Evolutionary conservation across 37 sponge, comb jelly and placozoan species (phyloP).

Genomic region (Beroe ovata): DNA sequence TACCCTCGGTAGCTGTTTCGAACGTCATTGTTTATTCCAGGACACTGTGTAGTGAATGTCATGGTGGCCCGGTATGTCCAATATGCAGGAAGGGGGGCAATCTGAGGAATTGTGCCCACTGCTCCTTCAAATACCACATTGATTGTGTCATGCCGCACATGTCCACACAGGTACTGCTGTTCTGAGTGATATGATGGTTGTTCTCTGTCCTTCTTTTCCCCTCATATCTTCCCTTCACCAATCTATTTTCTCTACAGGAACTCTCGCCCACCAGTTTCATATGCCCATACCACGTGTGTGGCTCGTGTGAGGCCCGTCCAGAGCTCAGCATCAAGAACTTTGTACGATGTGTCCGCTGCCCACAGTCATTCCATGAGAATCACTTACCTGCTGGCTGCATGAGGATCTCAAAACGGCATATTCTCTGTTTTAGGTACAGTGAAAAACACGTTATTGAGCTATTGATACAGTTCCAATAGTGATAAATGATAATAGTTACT

Average conservation of each 20-base stretch:
- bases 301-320: constrained; percentile 38
- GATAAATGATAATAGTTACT: too few relatives aligned
- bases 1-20: too few relatives aligned
- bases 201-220: too few relatives aligned
- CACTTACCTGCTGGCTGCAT: constrained; percentile 56
- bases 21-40: constrained; percentile 2
- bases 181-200: neutral
- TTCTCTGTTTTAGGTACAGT: constrained; percentile 52
- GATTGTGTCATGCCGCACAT: constrained; percentile 40
- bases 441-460: too few relatives aligned
- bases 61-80: neutral
- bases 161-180: constrained; percentile 63
- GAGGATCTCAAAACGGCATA: constrained; percentile 38
- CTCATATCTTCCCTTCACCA: too few relatives aligned
- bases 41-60: constrained; percentile 14
- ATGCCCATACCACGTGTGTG: constrained; percentile 65
- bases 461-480: too few relatives aligned
- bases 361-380: constrained; percentile 53
- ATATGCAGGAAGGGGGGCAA: constrained; percentile 32
- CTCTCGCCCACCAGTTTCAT: constrained; percentile 27
- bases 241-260: neutral
- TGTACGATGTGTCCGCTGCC: constrained; percentile 64
- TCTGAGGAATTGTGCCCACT: constrained; percentile 16
- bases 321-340: constrained; percentile 50
- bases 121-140: constrained; percentile 36